Conservation (phyloP, 2,888 invertebrate species). For the Strigamia transsilvanica region DNA sequence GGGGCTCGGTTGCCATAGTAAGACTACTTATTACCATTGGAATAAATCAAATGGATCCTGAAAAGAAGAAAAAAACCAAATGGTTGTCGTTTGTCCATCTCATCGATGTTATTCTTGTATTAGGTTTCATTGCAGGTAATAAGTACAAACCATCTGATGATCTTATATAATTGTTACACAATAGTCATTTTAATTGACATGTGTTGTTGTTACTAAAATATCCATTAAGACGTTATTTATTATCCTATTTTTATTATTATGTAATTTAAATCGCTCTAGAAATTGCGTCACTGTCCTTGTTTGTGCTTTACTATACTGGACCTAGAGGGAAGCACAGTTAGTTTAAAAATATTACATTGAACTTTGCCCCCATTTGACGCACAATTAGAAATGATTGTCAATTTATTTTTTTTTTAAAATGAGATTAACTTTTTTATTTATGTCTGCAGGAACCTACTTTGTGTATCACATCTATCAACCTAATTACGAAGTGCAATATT, state of each 20-base stretch:
- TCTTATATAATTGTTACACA: background rate
- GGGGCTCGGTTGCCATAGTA: background rate
- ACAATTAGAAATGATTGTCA: background rate
- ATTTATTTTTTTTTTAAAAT: too few species aligned
- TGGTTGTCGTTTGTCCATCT: background rate
- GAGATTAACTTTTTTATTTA: background rate
- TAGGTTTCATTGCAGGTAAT: conserved; percentile 15
- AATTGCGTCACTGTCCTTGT: background rate
- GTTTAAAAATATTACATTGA: background rate
- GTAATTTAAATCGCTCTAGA: background rate
- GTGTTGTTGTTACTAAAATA: background rate
- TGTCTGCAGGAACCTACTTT: background rate
- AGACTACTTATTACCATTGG: conserved; percentile 19
- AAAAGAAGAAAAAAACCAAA: background rate
- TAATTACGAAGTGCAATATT: background rate
- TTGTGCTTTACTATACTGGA: background rate
- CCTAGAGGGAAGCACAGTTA: background rate
- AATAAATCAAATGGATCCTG: conserved; percentile 23
- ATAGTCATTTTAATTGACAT: background rate
- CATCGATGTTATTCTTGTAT: background rate
- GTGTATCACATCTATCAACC: background rate
- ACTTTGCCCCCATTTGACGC: background rate
- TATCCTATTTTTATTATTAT: background rate
- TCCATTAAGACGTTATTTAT: background rate
- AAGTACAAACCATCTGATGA: background rate